These are phyloP conservation scores for Nesidiocoris tenuis DNA, from an alignment of 2,888 invertebrate genomes.

Conservation along the genomic window DNA sequence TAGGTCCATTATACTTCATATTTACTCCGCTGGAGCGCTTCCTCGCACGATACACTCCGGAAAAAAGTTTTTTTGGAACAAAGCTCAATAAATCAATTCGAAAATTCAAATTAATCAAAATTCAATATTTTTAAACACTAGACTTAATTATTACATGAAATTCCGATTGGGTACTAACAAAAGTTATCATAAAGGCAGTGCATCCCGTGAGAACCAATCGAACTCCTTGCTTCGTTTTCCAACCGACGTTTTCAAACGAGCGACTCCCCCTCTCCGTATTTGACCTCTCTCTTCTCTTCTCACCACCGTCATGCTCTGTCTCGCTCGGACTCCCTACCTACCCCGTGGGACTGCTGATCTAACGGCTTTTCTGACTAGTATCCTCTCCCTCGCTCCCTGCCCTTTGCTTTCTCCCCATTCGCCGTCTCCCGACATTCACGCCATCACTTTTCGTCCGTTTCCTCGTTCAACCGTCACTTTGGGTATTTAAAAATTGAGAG, in stretches of 20 bases:
- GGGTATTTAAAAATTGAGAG: no score
- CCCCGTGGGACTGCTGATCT: neutral
- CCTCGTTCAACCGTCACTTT: neutral
- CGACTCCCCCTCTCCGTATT: slow-evolving; percentile 2
- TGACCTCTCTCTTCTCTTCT: neutral
- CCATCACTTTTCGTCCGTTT: neutral
- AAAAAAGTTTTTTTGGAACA: no score
- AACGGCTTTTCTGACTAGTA: neutral
- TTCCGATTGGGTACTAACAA: no score
- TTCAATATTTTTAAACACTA: no score
- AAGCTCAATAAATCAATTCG: no score
- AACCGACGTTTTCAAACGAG: slow-evolving; percentile 33
- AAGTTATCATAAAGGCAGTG: slow-evolving; percentile 15
- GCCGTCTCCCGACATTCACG: neutral
- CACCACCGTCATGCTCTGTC: neutral
- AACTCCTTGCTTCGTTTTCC: neutral
- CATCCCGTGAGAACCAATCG: slow-evolving; percentile 13
- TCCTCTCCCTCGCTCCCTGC: neutral
- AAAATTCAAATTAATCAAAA: no score
- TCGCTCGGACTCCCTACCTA: neutral
- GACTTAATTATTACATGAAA: no score
- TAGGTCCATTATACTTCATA: no score
- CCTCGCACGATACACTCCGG: no score
- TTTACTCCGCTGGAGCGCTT: no score
- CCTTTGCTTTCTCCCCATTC: neutral